Evolutionary conservation across 1,140 invertebrate species (phyloP).

Genomic region (Thaumatotibia leucotreta): DNA sequence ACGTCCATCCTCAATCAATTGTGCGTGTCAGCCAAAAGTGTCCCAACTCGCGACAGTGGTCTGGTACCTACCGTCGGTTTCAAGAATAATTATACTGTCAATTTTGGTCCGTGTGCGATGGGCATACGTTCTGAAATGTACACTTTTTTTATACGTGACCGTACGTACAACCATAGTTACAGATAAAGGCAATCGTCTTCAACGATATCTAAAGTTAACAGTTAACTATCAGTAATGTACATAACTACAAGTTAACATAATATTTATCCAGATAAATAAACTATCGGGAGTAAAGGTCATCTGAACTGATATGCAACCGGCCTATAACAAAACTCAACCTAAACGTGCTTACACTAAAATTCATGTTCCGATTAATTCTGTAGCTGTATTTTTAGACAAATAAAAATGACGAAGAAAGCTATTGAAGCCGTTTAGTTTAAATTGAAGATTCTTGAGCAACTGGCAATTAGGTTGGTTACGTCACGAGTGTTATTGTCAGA

Average conservation of each 20-base stretch:
- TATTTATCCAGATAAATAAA: slow-evolving; percentile 1
- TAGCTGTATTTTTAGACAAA: background rate
- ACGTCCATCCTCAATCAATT: too few species aligned
- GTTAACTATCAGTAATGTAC: background rate
- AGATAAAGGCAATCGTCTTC: too few species aligned
- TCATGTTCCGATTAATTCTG: background rate
- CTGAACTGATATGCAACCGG: background rate
- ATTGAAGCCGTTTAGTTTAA: background rate
- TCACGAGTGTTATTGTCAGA: background rate
- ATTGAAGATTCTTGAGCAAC: background rate
- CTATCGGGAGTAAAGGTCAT: slow-evolving; percentile 2
- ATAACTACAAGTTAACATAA: background rate
- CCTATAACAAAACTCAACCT: background rate
- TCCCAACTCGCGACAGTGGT: too few species aligned
- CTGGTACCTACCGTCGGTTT: too few species aligned
- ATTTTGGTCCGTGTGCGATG: too few species aligned
- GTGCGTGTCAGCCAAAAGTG: too few species aligned
- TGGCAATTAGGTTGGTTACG: background rate
- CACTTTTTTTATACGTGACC: too few species aligned
- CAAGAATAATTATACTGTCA: too few species aligned
- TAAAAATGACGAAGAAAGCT: background rate
- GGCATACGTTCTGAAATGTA: too few species aligned
- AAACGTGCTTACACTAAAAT: too few species aligned
- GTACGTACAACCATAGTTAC: too few species aligned
- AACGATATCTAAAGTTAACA: background rate